Percentiles rank a stretch among this genome's conserved stretches.
phyloP scores from a whole-genome alignment of 2,113 vertebrate species.

The Etheostoma spectabile region DNA sequence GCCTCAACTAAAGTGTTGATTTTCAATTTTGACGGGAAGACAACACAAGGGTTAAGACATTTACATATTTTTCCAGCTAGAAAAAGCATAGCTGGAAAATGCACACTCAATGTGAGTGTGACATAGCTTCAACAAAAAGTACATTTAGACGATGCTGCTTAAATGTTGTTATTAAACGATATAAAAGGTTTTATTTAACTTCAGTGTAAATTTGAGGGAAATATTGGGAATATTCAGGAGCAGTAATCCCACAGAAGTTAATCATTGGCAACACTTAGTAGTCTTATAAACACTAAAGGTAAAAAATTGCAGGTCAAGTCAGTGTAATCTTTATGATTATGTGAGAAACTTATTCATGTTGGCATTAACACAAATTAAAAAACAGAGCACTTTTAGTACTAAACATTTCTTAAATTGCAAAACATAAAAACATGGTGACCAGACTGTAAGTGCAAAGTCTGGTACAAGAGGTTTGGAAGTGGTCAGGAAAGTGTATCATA shows the following conservation, averaged over 20 bases:
- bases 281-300: background rate
- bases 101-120: background rate
- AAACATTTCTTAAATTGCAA: background rate
- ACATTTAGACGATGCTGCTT: background rate
- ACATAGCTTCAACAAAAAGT: background rate
- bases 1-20: too few species aligned
- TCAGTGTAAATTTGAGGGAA: background rate
- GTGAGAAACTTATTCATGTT: background rate
- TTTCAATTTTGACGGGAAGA: too few species aligned
- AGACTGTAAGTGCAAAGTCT: background rate
- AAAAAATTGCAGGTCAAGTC: background rate
- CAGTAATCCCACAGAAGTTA: background rate
- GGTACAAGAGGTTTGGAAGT: background rate
- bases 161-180: background rate
- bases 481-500: background rate
- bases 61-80: background rate
- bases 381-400: background rate
- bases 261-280: background rate
- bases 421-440: background rate
- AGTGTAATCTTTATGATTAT: background rate
- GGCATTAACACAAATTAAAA: background rate
- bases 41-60: background rate
- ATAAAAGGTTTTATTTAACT: background rate
- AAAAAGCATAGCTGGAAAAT: background rate
- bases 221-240: background rate